These are phyloP conservation scores for Hemiprocne comata DNA, from an alignment of 2,113 vertebrate species.

Conservation along the genomic window DNA sequence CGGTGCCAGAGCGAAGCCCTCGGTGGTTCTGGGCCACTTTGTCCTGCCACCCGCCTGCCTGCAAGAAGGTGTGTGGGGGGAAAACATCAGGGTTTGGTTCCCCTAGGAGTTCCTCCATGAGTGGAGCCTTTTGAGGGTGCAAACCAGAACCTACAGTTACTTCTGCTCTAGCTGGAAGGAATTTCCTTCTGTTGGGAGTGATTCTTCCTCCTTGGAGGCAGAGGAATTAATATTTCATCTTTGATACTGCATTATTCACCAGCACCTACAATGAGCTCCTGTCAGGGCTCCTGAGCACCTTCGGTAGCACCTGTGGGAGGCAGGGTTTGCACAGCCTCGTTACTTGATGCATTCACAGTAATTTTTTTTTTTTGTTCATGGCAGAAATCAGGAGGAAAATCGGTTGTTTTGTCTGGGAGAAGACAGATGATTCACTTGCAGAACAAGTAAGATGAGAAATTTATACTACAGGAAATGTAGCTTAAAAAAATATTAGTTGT, in stretches of 20 bases:
- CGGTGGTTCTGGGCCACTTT: constrained; percentile 71
- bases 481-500: not conserved
- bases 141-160: not conserved
- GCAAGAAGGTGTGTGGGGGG: constrained; percentile 70
- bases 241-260: accelerated
- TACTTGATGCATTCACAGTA: not conserved
- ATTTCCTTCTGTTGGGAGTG: not conserved
- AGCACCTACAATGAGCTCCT: not conserved
- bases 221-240: no score
- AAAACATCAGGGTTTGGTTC: not conserved
- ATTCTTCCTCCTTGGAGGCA: not conserved
- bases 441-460: constrained; percentile 68
- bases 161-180: not conserved
- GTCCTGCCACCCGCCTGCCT: constrained; percentile 77
- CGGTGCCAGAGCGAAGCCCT: not conserved
- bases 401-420: constrained; percentile 82
- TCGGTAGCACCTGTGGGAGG: not conserved
- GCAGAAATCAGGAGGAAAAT: constrained; percentile 80
- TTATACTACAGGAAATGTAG: not conserved
- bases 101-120: not conserved
- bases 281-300: not conserved
- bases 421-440: not conserved
- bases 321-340: accelerated
- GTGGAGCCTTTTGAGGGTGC: not conserved
- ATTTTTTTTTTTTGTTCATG: not conserved